Evolutionary conservation across 2,113 vertebrate species (phyloP).

Genomic region (Lepisosteus oculatus): DNA sequence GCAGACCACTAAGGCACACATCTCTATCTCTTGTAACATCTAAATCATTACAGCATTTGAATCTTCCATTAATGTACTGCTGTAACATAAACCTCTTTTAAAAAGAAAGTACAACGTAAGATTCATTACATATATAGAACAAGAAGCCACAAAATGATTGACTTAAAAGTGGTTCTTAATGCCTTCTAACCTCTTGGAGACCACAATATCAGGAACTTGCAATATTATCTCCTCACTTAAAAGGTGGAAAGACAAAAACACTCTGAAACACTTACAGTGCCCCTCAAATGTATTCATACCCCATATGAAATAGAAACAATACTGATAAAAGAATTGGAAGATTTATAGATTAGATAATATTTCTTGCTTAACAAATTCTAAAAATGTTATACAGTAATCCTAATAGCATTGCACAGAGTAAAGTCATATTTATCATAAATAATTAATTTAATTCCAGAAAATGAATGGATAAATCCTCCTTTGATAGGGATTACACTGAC

Average conservation of each 20-base stretch:
- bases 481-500: no score
- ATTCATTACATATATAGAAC: constrained; percentile 8
- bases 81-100: neutral
- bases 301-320: no score
- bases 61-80: neutral
- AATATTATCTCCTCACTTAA: constrained; percentile 53
- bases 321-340: no score
- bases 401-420: no score
- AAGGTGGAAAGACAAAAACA: constrained; percentile 28
- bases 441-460: no score
- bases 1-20: neutral
- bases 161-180: constrained; percentile 52
- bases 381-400: no score
- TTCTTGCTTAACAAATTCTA: no score
- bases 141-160: constrained; percentile 42
- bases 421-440: no score
- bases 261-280: no score
- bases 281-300: no score
- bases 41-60: neutral
- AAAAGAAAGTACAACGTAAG: constrained; percentile 2
- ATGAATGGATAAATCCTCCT: no score
- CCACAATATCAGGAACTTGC: constrained; percentile 52
- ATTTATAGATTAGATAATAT: no score
- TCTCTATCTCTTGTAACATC: neutral
- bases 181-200: constrained; percentile 34